Percentiles rank a stretch among this genome's conserved stretches.
Evolutionary conservation across 1,140 invertebrate genomes (phyloP).

Genomic region (Trichonephila clavipes): DNA sequence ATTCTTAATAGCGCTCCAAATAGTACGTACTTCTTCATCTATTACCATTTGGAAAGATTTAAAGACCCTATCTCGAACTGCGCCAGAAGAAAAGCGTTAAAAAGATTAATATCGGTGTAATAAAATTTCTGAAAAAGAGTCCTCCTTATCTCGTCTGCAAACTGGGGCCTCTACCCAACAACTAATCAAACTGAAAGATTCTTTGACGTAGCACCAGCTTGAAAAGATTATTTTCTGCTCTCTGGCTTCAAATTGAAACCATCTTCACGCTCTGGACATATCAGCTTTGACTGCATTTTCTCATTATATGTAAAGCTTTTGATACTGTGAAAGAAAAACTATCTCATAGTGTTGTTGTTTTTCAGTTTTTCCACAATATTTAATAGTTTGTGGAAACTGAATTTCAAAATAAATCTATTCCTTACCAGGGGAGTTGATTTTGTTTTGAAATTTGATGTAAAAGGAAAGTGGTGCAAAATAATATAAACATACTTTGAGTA

Average conservation of each 20-base stretch:
- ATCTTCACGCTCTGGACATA: not conserved
- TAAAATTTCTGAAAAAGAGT: slow-evolving; percentile 20
- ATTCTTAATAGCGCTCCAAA: not conserved
- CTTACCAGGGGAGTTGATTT: too few species aligned
- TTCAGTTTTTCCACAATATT: too few species aligned
- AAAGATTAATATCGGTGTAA: slow-evolving; percentile 16
- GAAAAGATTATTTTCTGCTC: slow-evolving; percentile 18
- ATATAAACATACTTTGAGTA: too few species aligned
- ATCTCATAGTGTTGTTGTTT: too few species aligned
- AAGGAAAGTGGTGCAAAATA: too few species aligned
- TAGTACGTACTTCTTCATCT: not conserved
- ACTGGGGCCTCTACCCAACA: slow-evolving; percentile 6
- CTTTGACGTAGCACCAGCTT: slow-evolving; percentile 17
- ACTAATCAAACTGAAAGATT: slow-evolving; percentile 34
- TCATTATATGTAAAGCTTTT: not conserved
- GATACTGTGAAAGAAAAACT: too few species aligned
- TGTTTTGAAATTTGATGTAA: too few species aligned
- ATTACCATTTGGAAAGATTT: not conserved
- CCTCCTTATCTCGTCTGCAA: slow-evolving; percentile 11
- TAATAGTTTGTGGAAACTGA: too few species aligned
- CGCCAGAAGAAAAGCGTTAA: not conserved
- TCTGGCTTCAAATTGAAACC: not conserved
- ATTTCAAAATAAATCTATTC: too few species aligned
- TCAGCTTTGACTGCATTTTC: not conserved
- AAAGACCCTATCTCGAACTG: not conserved